A percentile compares a stretch with the other conserved stretches of the same genome.
phyloP scores from a whole-genome alignment of 2,888 invertebrate species.

The Aporophyla nigra region DNA sequence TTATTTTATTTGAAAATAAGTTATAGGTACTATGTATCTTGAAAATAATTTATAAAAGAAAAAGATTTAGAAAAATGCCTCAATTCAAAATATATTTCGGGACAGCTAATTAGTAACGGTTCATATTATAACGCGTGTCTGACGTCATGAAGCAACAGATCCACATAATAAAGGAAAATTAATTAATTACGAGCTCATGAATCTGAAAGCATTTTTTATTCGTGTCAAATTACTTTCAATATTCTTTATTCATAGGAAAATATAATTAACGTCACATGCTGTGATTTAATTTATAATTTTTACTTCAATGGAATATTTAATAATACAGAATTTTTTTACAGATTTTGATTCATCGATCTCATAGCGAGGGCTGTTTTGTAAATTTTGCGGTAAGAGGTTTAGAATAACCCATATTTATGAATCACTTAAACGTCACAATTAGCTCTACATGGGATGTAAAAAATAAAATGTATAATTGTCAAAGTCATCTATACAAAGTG shows the following conservation, averaged over 20 bases:
- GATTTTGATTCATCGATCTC: too few relatives aligned
- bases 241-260: conserved; percentile 11
- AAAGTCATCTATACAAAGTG: too few relatives aligned
- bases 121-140: conserved; percentile 10
- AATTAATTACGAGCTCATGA: conserved; percentile 57
- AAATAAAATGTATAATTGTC: too few relatives aligned
- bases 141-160: conserved; percentile 13
- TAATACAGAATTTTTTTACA: not conserved
- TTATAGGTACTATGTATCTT: too few relatives aligned
- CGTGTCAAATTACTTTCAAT: conserved; percentile 43
- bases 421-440: too few relatives aligned
- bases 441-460: too few relatives aligned
- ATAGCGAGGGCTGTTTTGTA: too few relatives aligned
- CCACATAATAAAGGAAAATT: conserved; percentile 16
- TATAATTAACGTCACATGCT: not conserved
- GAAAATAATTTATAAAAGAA: not conserved
- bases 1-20: not conserved
- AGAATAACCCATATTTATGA: too few relatives aligned
- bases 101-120: conserved; percentile 22
- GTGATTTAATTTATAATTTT: not conserved
- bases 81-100: not conserved
- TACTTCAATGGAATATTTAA: not conserved
- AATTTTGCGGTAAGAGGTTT: too few relatives aligned
- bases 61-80: not conserved
- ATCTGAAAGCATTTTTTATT: conserved; percentile 38